phyloP scores from a whole-genome alignment of 2,797 vertebrate genomes.

The Smutsia temminckii region DNA sequence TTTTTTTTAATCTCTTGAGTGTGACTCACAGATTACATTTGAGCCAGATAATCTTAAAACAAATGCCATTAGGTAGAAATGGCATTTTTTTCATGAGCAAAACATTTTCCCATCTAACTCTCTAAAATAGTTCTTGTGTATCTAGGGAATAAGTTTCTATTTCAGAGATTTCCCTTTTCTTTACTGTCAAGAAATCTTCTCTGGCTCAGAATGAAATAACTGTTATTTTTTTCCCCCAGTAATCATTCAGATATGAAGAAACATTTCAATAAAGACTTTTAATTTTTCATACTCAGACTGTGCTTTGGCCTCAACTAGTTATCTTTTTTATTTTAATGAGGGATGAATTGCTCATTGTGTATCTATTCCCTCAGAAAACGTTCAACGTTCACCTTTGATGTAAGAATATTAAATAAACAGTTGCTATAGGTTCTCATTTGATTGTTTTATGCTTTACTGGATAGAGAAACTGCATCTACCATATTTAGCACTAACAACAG shows the following conservation, averaged over 20 bases:
- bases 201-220: slow-evolving; percentile 8
- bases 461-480: not conserved
- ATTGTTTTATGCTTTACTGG: not conserved
- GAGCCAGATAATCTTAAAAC: not conserved
- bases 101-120: not conserved
- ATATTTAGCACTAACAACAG: not conserved
- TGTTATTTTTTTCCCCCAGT: not conserved
- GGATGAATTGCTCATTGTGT: not conserved
- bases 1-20: not conserved
- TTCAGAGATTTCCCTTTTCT: not conserved
- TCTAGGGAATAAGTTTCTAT: not conserved
- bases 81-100: not conserved
- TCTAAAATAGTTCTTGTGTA: not conserved
- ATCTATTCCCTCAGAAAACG: slow-evolving; percentile 29
- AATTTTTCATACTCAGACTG: slow-evolving; percentile 4
- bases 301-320: not conserved
- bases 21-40: not conserved
- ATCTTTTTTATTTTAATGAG: slow-evolving; percentile 5
- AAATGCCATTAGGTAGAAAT: not conserved
- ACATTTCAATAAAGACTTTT: not conserved
- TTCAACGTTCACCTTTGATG: slow-evolving; percentile 20
- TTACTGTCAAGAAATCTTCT: not conserved
- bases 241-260: slow-evolving; percentile 1
- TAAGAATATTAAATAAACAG: not conserved
- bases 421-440: not conserved